Percentiles rank a stretch among this genome's conserved stretches.
Evolutionary conservation across 2,113 vertebrate genomes (phyloP).

Genomic region (Vidua chalybeata): DNA sequence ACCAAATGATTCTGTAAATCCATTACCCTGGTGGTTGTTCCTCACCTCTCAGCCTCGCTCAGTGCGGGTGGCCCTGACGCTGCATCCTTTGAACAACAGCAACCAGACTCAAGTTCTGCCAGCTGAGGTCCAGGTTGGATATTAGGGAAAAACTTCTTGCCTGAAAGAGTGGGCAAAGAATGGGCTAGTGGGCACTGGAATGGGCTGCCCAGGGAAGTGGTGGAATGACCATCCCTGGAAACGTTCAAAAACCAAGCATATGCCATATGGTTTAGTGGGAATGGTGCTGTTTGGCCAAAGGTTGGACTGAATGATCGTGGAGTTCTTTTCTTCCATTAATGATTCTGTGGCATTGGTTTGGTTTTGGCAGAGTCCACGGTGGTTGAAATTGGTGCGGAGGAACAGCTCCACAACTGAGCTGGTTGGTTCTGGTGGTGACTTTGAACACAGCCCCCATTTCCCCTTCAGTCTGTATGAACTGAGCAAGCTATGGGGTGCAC

Average conservation of each 20-base stretch:
- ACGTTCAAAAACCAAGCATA: not conserved
- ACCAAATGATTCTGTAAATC: not conserved
- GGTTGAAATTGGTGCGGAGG: not conserved
- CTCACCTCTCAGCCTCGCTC: accelerated
- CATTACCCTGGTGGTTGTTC: accelerated
- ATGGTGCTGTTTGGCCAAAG: not conserved
- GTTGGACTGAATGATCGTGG: not conserved
- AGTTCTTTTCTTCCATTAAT: not conserved
- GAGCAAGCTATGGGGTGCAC: not conserved
- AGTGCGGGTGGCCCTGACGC: accelerated
- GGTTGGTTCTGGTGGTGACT: not conserved
- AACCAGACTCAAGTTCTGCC: not conserved
- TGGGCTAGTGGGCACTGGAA: not conserved
- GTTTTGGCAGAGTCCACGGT: accelerated
- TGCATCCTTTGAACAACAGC: not conserved
- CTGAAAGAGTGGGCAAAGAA: not conserved
- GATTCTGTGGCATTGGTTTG: not conserved
- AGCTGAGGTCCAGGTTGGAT: not conserved
- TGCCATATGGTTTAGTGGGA: not conserved
- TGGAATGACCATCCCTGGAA: not conserved
- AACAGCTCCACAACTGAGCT: not conserved
- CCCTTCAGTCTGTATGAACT: accelerated
- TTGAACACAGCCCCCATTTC: not conserved
- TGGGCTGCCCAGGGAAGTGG: not conserved
- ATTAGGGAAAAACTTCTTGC: not conserved